A percentile compares a stretch with the other conserved stretches of the same genome.
Conservation (phyloP, 2,113 vertebrate species). For the Plotosus lineatus region DNA sequence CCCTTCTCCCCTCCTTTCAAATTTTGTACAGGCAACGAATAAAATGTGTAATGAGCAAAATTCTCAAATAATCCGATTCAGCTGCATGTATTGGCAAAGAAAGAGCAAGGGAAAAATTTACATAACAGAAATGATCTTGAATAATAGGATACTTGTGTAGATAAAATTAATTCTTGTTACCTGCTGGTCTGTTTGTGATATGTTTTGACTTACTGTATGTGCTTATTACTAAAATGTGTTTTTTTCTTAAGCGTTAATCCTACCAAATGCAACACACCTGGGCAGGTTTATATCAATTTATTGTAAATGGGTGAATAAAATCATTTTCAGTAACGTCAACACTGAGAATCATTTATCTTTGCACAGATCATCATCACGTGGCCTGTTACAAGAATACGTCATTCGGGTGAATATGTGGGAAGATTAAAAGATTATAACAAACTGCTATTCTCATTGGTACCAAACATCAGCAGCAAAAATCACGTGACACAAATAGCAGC, state of each 20-base stretch:
- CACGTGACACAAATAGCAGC: neutral
- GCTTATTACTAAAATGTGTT: constrained; percentile 92
- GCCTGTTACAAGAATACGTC: neutral
- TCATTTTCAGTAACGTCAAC: constrained; percentile 89
- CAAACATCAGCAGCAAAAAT: neutral
- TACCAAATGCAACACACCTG: constrained; percentile 85
- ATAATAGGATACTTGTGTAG: constrained; percentile 98
- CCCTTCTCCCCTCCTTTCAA: constrained; percentile 53
- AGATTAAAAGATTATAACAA: neutral
- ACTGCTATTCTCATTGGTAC: neutral
- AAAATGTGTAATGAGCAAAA: constrained; percentile 63
- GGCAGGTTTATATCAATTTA: constrained; percentile 92
- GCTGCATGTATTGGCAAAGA: constrained; percentile 82
- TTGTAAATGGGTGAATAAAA: constrained; percentile 93
- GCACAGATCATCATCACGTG: neutral
- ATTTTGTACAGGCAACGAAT: constrained; percentile 54
- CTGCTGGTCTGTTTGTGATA: constrained; percentile 97
- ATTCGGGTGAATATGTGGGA: neutral
- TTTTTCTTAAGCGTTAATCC: constrained; percentile 98
- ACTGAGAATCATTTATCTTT: constrained; percentile 63
- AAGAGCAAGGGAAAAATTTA: constrained; percentile 75
- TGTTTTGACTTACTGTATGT: constrained; percentile 98
- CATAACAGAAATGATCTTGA: constrained; percentile 75
- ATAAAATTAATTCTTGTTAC: constrained; percentile 93
- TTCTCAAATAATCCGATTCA: constrained; percentile 62